Conservation (phyloP, 1,140 invertebrate genomes). For the Cryptotermes secundus region DNA sequence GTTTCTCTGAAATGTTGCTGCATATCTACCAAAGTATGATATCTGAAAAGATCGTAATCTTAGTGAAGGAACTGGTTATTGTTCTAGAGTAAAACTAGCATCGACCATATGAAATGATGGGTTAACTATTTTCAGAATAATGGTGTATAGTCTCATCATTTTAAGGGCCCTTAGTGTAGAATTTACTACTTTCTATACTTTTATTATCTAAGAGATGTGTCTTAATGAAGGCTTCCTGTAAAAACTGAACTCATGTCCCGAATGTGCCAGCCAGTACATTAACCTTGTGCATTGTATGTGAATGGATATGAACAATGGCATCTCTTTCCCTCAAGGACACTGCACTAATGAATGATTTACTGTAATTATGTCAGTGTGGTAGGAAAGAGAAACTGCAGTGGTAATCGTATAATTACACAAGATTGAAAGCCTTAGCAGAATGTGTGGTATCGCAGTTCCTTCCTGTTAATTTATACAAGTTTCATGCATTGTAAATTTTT, state of each 20-base stretch:
- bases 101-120: too few species aligned
- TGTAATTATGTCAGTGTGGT: neutral
- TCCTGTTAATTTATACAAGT: slow-evolving; percentile 4
- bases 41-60: too few species aligned
- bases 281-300: neutral
- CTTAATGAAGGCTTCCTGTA: neutral
- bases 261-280: neutral
- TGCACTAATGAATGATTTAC: neutral
- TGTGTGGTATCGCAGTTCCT: neutral
- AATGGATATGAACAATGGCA: neutral
- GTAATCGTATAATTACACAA: neutral
- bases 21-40: too few species aligned
- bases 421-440: neutral
- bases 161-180: too few species aligned
- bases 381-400: neutral
- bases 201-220: neutral
- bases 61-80: too few species aligned
- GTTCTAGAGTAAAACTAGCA: too few species aligned
- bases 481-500: neutral
- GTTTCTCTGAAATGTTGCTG: too few species aligned
- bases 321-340: neutral
- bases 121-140: neutral
- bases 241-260: neutral
- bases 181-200: neutral
- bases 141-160: neutral